Conservation (phyloP, 2,888 invertebrate species). For the Melipona beecheii region DNA sequence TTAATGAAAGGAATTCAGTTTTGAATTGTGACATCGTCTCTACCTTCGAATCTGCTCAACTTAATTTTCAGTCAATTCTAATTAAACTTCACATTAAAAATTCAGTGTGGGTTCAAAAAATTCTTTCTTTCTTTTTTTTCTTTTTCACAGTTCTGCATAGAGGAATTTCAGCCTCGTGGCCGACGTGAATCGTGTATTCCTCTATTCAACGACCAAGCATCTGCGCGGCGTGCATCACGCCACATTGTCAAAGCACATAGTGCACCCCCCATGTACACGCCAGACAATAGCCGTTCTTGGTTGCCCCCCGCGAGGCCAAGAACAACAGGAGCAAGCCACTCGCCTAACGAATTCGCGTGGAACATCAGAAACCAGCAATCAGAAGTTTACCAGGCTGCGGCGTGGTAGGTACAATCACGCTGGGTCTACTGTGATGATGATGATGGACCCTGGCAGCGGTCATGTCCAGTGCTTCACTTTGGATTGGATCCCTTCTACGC, state of each 20-base stretch:
- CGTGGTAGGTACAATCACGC: conserved; percentile 82
- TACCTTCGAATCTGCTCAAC: background rate
- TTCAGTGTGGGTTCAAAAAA: background rate
- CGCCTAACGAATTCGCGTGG: conserved; percentile 53
- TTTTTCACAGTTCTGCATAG: conserved; percentile 34
- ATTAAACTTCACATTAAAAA: background rate
- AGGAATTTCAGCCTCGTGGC: conserved; percentile 27
- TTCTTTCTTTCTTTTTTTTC: background rate
- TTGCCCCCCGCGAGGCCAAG: conserved; percentile 27
- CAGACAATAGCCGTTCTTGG: conserved; percentile 56
- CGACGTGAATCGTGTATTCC: conserved; percentile 46
- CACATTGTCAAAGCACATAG: conserved; percentile 59
- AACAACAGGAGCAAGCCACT: conserved; percentile 38
- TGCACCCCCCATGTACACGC: conserved; percentile 32
- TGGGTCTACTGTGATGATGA: conserved; percentile 78
- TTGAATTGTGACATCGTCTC: background rate
- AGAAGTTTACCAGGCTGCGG: conserved; percentile 76
- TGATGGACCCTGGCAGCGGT: conserved; percentile 79
- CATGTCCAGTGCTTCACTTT: conserved; percentile 83
- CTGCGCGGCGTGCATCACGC: conserved; percentile 55
- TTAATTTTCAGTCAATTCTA: background rate
- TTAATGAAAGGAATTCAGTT: background rate
- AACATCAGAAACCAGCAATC: background rate
- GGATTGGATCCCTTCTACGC: conserved; percentile 82
- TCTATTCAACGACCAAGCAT: conserved; percentile 58